These are phyloP conservation scores for Stegodyphus dumicola DNA, from an alignment of 1,140 invertebrate species.

Conservation along the genomic window DNA sequence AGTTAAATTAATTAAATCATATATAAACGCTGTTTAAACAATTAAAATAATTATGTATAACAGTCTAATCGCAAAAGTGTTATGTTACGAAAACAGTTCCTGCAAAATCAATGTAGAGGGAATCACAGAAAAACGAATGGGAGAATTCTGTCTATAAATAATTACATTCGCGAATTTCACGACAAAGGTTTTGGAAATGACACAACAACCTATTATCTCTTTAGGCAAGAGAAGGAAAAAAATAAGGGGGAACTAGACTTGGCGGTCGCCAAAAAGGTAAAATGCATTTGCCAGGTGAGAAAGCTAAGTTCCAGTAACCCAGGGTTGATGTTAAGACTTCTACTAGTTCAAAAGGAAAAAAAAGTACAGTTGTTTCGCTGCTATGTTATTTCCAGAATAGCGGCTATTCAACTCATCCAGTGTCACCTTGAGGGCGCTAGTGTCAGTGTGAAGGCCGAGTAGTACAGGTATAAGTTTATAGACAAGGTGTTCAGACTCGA, in stretches of 20 bases:
- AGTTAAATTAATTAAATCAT: no score
- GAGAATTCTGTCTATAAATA: no score
- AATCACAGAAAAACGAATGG: no score
- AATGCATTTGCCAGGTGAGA: neutral
- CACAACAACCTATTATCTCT: no score
- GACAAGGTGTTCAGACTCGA: neutral
- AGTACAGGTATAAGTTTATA: neutral
- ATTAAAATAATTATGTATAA: no score
- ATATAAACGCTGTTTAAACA: no score
- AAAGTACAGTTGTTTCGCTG: conserved; percentile 4
- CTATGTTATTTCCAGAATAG: conserved; percentile 15
- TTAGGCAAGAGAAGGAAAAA: no score
- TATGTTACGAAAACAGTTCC: no score
- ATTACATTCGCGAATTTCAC: no score
- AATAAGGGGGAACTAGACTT: neutral
- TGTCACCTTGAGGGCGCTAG: conserved; percentile 32
- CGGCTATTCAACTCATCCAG: conserved; percentile 24
- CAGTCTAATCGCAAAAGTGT: no score
- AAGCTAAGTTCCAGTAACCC: neutral
- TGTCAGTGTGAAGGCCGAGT: conserved; percentile 23
- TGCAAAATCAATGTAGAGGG: no score
- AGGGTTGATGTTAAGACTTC: neutral
- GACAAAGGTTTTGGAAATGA: no score
- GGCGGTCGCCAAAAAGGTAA: neutral
- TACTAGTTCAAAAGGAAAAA: conserved; percentile 3